Evolutionary conservation across 1,140 invertebrate species (phyloP).

Genomic region (Cydia fagiglandana): DNA sequence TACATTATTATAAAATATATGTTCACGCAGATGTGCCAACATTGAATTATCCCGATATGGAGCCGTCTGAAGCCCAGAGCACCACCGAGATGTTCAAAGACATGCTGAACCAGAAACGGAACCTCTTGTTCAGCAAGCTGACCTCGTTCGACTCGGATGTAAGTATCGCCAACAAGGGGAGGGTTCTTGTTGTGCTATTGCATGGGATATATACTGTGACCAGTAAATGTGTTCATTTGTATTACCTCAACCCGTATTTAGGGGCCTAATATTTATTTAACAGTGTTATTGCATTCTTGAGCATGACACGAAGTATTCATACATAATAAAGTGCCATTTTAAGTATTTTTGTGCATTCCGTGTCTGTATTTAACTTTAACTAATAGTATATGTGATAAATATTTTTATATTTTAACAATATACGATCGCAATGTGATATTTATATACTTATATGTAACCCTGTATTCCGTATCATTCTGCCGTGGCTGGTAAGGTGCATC

Average conservation of each 20-base stretch:
- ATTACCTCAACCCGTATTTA: slow-evolving; percentile 13
- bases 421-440: not conserved
- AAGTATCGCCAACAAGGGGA: slow-evolving; percentile 63
- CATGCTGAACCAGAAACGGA: slow-evolving; percentile 92
- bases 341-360: not conserved
- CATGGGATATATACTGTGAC: slow-evolving; percentile 20
- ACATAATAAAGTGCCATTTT: not conserved
- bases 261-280: slow-evolving; percentile 38
- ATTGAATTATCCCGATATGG: slow-evolving; percentile 72
- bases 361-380: slow-evolving; percentile 2
- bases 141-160: slow-evolving; percentile 95
- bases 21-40: slow-evolving; percentile 65
- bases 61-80: slow-evolving; percentile 83
- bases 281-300: slow-evolving; percentile 42
- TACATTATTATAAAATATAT: not conserved
- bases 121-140: slow-evolving; percentile 90
- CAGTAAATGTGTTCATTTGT: slow-evolving; percentile 4
- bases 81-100: slow-evolving; percentile 93
- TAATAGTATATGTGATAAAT: slow-evolving; percentile 16
- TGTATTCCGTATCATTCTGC: not conserved
- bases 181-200: slow-evolving; percentile 14
- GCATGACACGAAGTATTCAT: slow-evolving; percentile 33
- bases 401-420: not conserved
- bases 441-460: slow-evolving; percentile 4
- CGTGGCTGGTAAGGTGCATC: slow-evolving; percentile 1